phyloP scores from a whole-genome alignment of 2,113 vertebrate species.

The Phylloscopus whistleri region DNA sequence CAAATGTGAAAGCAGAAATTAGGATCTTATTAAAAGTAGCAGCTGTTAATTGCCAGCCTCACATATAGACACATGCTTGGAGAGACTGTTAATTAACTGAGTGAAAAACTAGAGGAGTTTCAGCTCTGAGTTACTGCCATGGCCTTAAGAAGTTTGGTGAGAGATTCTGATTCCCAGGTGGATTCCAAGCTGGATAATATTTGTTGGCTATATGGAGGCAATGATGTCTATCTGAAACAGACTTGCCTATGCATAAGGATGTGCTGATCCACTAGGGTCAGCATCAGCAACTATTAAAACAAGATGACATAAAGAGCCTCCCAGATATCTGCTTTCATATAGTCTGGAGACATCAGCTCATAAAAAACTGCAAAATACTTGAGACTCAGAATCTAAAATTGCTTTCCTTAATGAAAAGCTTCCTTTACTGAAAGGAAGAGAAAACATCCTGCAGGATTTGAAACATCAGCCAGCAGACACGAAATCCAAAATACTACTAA shows the following conservation, averaged over 20 bases:
- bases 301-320: neutral
- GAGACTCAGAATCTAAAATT: neutral
- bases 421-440: neutral
- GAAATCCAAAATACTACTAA: neutral
- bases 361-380: neutral
- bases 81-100: slow-evolving; percentile 10
- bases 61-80: neutral
- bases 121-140: neutral
- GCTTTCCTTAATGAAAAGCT: slow-evolving; percentile 26
- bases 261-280: neutral
- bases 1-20: slow-evolving; percentile 22
- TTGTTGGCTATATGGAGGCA: neutral
- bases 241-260: neutral
- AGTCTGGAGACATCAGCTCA: neutral
- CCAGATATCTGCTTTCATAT: neutral
- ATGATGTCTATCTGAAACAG: neutral
- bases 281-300: neutral
- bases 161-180: neutral
- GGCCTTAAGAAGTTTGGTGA: neutral
- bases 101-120: neutral
- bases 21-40: slow-evolving; percentile 1
- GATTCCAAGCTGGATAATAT: neutral
- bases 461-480: neutral
- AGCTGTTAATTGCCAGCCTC: slow-evolving; percentile 34
- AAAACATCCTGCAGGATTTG: neutral